These are phyloP conservation scores for Oxycera nigricornis DNA, from an alignment of 2,888 invertebrate species.

Conservation along the genomic window DNA sequence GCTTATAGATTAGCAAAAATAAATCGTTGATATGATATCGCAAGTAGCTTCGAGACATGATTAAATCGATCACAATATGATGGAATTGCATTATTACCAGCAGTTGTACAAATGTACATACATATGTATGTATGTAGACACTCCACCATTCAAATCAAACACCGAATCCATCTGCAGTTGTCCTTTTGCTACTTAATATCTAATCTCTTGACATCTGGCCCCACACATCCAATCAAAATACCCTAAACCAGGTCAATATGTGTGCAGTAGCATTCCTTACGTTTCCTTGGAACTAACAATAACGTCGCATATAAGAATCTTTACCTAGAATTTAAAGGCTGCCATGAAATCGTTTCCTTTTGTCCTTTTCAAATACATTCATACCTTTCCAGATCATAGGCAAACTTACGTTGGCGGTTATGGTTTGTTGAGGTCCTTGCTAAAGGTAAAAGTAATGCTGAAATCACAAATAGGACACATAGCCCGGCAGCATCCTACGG, in stretches of 20 bases:
- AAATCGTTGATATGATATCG: no score
- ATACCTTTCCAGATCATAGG: background rate
- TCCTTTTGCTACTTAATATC: no score
- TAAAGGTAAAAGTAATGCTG: no score
- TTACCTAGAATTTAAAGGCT: background rate
- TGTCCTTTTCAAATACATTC: background rate
- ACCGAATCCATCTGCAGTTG: no score
- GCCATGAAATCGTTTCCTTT: background rate
- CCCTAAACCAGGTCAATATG: background rate
- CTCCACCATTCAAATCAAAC: no score
- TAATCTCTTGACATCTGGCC: conserved; percentile 19
- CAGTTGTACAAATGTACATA: no score
- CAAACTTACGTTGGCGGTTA: background rate
- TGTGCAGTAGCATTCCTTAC: background rate
- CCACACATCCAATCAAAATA: background rate
- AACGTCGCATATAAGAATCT: background rate
- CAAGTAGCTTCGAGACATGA: no score
- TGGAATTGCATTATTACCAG: no score
- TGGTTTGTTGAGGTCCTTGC: background rate
- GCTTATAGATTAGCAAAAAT: no score
- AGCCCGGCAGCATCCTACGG: background rate
- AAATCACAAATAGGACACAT: background rate
- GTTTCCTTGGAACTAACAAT: background rate
- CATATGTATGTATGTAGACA: no score
- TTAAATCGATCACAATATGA: no score